Percentiles rank a stretch among this genome's conserved stretches.
phyloP scores from a whole-genome alignment of 1,140 invertebrate genomes.

The Anastrepha ludens region DNA sequence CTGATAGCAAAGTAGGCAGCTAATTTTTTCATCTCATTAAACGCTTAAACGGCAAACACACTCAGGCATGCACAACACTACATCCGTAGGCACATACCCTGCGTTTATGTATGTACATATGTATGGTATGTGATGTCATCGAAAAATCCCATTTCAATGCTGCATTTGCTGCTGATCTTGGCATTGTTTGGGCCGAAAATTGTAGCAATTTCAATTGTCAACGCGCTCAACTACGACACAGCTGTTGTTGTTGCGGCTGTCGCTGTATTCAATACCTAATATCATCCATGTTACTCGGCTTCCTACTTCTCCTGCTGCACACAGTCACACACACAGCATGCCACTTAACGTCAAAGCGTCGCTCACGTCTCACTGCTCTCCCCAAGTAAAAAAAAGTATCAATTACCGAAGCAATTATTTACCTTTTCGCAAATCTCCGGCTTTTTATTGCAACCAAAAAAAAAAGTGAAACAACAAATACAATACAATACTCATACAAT shows the following conservation, averaged over 20 bases:
- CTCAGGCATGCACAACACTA: neutral
- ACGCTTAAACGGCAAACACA: neutral
- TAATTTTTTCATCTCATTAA: neutral
- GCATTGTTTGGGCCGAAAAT: conserved; percentile 48
- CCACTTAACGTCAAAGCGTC: conserved; percentile 1
- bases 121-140: too few species aligned
- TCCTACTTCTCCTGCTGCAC: conserved; percentile 4
- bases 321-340: neutral
- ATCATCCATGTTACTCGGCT: neutral
- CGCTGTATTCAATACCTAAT: neutral
- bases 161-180: conserved; percentile 15
- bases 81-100: neutral
- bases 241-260: neutral
- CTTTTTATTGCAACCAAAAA: conserved; percentile 11
- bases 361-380: neutral
- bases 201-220: conserved; percentile 53
- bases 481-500: conserved; percentile 8
- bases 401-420: conserved; percentile 57
- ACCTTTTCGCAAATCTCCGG: conserved; percentile 53
- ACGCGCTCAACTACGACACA: neutral
- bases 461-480: neutral
- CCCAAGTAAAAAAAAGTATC: conserved; percentile 47
- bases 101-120: too few species aligned
- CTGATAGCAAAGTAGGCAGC: neutral
- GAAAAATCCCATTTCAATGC: neutral